Evolutionary conservation across 2,113 vertebrate genomes (phyloP).

Genomic region (Physeter macrocephalus): DNA sequence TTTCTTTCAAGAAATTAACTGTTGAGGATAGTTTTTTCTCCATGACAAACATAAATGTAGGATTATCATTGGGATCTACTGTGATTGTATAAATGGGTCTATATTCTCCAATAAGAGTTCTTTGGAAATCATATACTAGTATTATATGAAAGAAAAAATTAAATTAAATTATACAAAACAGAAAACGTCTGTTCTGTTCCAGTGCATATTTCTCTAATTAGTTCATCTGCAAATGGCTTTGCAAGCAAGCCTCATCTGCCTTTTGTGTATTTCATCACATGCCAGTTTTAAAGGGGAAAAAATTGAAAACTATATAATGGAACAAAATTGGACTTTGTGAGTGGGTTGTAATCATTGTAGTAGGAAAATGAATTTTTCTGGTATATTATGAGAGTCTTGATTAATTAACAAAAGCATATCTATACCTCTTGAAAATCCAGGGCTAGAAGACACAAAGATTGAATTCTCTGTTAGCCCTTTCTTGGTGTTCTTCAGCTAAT

Average conservation of each 20-base stretch:
- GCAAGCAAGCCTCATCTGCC: neutral
- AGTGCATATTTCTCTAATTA: neutral
- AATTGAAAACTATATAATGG: neutral
- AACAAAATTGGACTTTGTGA: neutral
- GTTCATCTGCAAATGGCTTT: neutral
- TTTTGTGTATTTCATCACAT: neutral
- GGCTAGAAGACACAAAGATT: neutral
- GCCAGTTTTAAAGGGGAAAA: neutral
- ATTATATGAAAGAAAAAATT: neutral
- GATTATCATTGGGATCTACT: neutral
- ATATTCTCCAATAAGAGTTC: neutral
- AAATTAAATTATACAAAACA: neutral
- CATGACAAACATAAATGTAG: neutral
- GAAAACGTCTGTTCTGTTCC: neutral
- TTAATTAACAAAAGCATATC: neutral
- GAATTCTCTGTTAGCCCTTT: neutral
- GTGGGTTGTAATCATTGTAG: neutral
- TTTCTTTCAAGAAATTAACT: neutral
- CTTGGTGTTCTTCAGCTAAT: neutral
- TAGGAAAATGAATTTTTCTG: neutral
- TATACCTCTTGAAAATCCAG: neutral
- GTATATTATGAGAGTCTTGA: neutral
- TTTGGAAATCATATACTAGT: neutral
- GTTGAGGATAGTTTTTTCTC: neutral
- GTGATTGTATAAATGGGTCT: neutral